Conservation (phyloP, 2,888 invertebrate species). For the Apantesis nais region DNA sequence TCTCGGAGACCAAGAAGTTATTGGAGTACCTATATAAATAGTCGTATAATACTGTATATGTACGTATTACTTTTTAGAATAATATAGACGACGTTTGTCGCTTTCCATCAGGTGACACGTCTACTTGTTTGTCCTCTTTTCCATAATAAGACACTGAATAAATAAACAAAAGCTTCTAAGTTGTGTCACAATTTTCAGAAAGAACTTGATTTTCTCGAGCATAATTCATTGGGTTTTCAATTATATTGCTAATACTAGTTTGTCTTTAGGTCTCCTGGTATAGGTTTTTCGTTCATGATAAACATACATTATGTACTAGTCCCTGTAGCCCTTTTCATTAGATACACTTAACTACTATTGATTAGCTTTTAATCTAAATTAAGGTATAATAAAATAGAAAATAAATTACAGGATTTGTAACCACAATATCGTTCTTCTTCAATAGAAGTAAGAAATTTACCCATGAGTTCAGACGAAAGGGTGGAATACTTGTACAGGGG, state of each 20-base stretch:
- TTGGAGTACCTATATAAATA: neutral
- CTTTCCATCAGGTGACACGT: too few relatives aligned
- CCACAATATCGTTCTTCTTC: too few relatives aligned
- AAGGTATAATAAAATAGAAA: neutral
- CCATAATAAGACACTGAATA: too few relatives aligned
- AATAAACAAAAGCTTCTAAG: neutral
- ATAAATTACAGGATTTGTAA: too few relatives aligned
- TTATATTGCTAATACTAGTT: neutral
- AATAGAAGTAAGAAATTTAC: too few relatives aligned
- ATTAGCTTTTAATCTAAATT: neutral
- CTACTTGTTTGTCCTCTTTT: too few relatives aligned
- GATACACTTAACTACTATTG: neutral
- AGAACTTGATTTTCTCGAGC: neutral
- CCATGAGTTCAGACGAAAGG: too few relatives aligned
- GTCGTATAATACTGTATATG: neutral
- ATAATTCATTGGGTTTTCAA: neutral
- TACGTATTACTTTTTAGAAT: too few relatives aligned
- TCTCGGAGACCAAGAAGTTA: slow-evolving; percentile 6
- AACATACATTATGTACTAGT: neutral
- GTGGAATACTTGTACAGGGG: too few relatives aligned
- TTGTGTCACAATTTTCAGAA: neutral
- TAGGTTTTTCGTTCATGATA: neutral
- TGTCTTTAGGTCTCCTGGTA: neutral
- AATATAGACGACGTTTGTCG: too few relatives aligned
- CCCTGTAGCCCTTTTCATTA: neutral